Percentiles rank a stretch among this genome's conserved stretches.
Conservation (phyloP, 2,797 vertebrate species). For the Denticeps clupeoides region DNA sequence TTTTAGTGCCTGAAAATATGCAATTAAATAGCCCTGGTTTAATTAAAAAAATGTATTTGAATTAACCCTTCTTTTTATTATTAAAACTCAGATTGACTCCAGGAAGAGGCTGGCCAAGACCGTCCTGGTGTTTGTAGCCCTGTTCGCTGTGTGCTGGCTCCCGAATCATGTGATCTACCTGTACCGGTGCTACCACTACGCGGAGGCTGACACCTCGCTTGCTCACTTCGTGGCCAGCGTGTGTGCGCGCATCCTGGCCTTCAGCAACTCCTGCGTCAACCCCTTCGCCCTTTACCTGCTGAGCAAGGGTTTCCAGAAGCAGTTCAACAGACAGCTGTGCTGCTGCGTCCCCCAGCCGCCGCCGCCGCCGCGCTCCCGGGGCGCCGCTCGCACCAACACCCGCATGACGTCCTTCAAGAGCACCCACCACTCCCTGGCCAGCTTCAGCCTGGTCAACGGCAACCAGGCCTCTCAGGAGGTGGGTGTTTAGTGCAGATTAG, state of each 20-base stretch:
- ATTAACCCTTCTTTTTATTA: conserved; percentile 1
- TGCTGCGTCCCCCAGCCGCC: conserved; percentile 65
- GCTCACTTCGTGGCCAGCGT: conserved; percentile 78
- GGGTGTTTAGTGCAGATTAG: conserved; percentile 45
- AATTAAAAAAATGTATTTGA: too few species aligned
- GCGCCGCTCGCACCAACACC: conserved; percentile 52
- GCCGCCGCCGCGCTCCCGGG: conserved; percentile 48
- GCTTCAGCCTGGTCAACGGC: conserved; percentile 73
- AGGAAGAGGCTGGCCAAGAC: conserved; percentile 88
- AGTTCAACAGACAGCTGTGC: conserved; percentile 84
- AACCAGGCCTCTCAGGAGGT: conserved; percentile 64
- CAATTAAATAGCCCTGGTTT: too few species aligned
- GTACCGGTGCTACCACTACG: conserved; percentile 90
- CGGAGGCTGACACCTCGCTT: conserved; percentile 83
- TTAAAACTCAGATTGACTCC: conserved; percentile 70
- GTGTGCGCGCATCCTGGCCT: conserved; percentile 80
- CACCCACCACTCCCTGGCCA: conserved; percentile 73
- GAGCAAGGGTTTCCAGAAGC: conserved; percentile 87
- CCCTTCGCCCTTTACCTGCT: conserved; percentile 90
- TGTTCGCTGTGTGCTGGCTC: conserved; percentile 93
- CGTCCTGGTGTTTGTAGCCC: conserved; percentile 84
- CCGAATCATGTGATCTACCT: conserved; percentile 87
- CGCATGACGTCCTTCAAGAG: conserved; percentile 79
- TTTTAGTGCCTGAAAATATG: too few species aligned
- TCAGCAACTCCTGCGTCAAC: conserved; percentile 91